Conservation (phyloP, 2,113 vertebrate genomes). For the Taxidea taxus region DNA sequence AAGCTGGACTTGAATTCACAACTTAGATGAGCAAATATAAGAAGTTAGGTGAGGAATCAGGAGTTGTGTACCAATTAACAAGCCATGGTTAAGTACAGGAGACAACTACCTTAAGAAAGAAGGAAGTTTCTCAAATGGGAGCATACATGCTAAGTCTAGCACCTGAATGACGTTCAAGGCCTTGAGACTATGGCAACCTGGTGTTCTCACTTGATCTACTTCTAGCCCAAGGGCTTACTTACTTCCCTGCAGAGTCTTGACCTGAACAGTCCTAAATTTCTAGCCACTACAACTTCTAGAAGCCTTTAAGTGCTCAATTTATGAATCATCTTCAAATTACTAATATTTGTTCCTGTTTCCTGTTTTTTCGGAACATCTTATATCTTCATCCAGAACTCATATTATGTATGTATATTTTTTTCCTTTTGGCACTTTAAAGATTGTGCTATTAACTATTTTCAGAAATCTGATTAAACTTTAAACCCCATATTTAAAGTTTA, state of each 20-base stretch:
- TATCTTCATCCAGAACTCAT: background rate
- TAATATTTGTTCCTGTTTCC: slow-evolving; percentile 2
- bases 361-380: background rate
- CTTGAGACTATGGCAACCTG: background rate
- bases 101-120: background rate
- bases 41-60: background rate
- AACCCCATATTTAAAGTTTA: background rate
- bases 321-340: background rate
- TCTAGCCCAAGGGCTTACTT: background rate
- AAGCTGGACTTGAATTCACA: background rate
- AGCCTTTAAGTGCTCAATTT: background rate
- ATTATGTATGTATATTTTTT: background rate
- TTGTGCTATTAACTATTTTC: slow-evolving; percentile 33
- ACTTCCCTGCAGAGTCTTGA: background rate
- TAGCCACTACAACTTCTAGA: background rate
- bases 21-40: background rate
- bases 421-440: slow-evolving; percentile 36
- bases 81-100: background rate
- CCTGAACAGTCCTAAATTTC: background rate
- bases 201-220: background rate
- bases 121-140: background rate
- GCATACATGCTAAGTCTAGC: background rate
- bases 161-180: background rate
- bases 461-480: slow-evolving; percentile 47
- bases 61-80: background rate